A percentile compares a stretch with the other conserved stretches of the same genome.
Evolutionary conservation across 2,797 vertebrate species (phyloP).

Genomic region (Lacerta bilineata): DNA sequence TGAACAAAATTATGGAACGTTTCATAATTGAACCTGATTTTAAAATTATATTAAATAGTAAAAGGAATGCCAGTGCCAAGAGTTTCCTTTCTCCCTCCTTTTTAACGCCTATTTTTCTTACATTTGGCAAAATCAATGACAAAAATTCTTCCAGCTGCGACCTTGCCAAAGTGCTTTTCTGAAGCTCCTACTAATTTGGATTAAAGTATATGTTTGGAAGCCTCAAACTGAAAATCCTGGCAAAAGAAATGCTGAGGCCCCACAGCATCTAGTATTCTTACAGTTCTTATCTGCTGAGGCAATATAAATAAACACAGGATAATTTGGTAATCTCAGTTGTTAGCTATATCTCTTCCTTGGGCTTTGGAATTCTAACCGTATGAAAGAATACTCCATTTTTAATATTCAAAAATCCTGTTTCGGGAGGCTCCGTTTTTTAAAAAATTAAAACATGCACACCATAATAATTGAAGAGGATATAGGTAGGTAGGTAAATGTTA

Average conservation of each 20-base stretch:
- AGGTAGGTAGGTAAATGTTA: fast-evolving
- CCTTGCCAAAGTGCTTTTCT: slow-evolving; percentile 74
- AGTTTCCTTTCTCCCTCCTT: slow-evolving; percentile 35
- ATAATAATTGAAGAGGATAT: not conserved
- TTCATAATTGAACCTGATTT: slow-evolving; percentile 64
- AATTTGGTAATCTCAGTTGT: slow-evolving; percentile 61
- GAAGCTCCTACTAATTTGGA: slow-evolving; percentile 81
- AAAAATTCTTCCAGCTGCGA: slow-evolving; percentile 75
- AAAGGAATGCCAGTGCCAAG: slow-evolving; percentile 54
- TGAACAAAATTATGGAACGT: slow-evolving; percentile 51
- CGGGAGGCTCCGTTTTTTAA: not conserved
- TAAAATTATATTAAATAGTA: slow-evolving; percentile 60
- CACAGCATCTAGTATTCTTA: slow-evolving; percentile 68
- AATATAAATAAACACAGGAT: slow-evolving; percentile 54
- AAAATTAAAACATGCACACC: not conserved
- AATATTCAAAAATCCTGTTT: not conserved
- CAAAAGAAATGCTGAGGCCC: slow-evolving; percentile 68
- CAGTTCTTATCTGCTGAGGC: slow-evolving; percentile 73
- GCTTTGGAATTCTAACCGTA: not conserved
- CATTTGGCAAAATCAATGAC: slow-evolving; percentile 72
- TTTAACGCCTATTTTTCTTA: slow-evolving; percentile 67
- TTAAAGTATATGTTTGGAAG: slow-evolving; percentile 76
- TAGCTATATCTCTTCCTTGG: slow-evolving; percentile 51
- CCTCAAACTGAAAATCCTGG: slow-evolving; percentile 72
- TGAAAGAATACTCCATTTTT: slow-evolving; percentile 23